These are phyloP conservation scores for Urophycis tenuis DNA, from an alignment of 2,797 vertebrate genomes.

Conservation along the genomic window DNA sequence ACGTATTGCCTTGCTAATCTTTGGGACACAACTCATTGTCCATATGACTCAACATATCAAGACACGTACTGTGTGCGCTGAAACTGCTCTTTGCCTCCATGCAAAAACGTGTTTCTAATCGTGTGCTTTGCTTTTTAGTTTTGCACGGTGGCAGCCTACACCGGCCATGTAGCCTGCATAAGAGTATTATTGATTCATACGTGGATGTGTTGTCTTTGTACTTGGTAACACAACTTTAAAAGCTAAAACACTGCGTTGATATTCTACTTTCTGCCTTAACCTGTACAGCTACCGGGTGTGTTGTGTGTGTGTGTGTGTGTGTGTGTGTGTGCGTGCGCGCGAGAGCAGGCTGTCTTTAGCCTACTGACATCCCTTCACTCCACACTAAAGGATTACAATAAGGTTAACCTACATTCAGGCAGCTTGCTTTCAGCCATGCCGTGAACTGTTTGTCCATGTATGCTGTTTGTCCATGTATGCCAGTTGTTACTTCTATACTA, in stretches of 20 bases:
- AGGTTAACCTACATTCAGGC: constrained; percentile 65
- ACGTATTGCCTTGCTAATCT: too few relatives aligned
- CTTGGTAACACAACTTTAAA: background rate
- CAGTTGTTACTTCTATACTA: background rate
- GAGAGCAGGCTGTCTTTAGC: constrained; percentile 41
- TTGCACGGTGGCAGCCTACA: constrained; percentile 9
- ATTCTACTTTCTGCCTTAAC: too few relatives aligned
- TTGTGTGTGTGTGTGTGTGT: background rate
- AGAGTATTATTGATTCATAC: background rate
- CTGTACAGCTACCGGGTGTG: background rate
- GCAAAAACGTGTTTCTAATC: constrained; percentile 52
- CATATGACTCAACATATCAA: background rate
- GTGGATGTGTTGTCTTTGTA: background rate
- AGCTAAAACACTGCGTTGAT: background rate
- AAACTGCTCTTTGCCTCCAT: background rate
- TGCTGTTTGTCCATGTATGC: background rate
- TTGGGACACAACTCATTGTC: background rate
- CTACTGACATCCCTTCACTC: constrained; percentile 60
- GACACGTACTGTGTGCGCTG: background rate
- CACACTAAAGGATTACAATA: constrained; percentile 64
- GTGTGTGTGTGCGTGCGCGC: background rate
- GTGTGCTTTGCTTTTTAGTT: constrained; percentile 20
- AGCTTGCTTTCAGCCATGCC: constrained; percentile 30
- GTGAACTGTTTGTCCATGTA: too few relatives aligned
- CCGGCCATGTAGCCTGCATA: background rate